Evolutionary conservation across 2,113 vertebrate species (phyloP), one percentile per base, ranked within the genome.

Genomic region (Formicarius rufipectus): DNA sequence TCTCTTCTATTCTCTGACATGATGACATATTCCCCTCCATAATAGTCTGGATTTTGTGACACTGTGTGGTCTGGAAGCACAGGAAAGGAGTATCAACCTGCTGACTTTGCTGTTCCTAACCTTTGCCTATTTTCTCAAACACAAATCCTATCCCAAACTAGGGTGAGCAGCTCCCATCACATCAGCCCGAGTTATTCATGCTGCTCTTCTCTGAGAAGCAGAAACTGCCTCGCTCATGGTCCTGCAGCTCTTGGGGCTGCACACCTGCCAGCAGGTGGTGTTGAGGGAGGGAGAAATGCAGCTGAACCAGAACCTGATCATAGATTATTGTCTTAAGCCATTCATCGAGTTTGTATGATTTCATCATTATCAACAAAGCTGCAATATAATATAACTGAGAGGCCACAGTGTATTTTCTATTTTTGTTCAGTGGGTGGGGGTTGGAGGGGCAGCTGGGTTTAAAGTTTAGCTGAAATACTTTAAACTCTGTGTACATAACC

Each of bases 301-400:
- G 95, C 96, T 96, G 74, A 84, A 37, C 86, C 82, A 89, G 91
- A 94, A 44, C 92, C 79, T 67, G 85, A 39, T 50, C 81, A 27
- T 79, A 83, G 92, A 90, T 97, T 80, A 42, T 84, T 92, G 95
- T 97, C 80, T 95, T 90, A 89, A 95, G 73, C 42, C 94, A 89
- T 63, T 85, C 88, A 69, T 68, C 62, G 79, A 89, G 92, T 96
- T 77, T 24, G 21, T 97, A 60, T 95, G 47, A 96, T 96, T 96
- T 97, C 62, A 39, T 96, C 91, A 96, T 97, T 62, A 74, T 79
- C 66, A 60, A 77, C 93, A 88, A 98, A 98, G 97, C 97, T 98
- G 98, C 98, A 98, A 95, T 98, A 97, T 97, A 98, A 92, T 96
- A 97, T 97, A 97, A 91, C 90, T n/a, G 89, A 97, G 96, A 96